Conservation (phyloP, 1,140 invertebrate species). For the Pinna nobilis region DNA sequence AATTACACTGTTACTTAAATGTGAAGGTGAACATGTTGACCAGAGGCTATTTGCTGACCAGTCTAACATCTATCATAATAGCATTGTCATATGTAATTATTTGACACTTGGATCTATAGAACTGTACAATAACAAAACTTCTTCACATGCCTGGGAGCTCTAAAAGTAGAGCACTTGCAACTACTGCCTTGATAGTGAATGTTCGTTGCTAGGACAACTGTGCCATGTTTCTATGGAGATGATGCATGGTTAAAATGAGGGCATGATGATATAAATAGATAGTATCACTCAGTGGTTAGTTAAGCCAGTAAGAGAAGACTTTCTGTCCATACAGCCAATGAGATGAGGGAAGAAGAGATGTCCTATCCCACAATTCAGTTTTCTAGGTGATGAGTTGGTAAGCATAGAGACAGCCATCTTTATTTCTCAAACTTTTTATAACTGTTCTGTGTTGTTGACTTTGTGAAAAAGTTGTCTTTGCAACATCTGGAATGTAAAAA, state of each 20-base stretch:
- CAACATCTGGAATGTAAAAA: constrained; percentile 10
- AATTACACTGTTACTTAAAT: too few relatives aligned
- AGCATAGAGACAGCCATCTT: constrained; percentile 27
- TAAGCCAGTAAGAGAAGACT: constrained; percentile 27
- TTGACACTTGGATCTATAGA: too few relatives aligned
- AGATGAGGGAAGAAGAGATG: constrained; percentile 37
- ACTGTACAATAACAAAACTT: too few relatives aligned
- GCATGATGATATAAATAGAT: constrained; percentile 25
- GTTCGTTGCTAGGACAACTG: constrained; percentile 49
- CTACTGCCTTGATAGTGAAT: too few relatives aligned
- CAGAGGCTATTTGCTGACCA: too few relatives aligned
- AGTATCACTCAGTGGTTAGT: constrained; percentile 16
- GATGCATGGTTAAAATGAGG: constrained; percentile 51
- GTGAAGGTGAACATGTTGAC: too few relatives aligned
- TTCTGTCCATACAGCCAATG: constrained; percentile 41
- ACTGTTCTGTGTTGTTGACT: constrained; percentile 1
- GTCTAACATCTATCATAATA: too few relatives aligned
- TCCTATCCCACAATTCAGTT: constrained; percentile 47
- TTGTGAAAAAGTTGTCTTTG: constrained; percentile 14
- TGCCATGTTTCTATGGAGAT: constrained; percentile 52
- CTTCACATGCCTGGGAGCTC: too few relatives aligned
- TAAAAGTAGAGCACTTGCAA: too few relatives aligned
- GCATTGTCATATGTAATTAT: too few relatives aligned
- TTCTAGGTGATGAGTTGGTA: constrained; percentile 50
- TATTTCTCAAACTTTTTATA: constrained; percentile 18